These are phyloP conservation scores for Mesoclemmys tuberculata DNA, from an alignment of 2,113 vertebrate genomes.

Conservation along the genomic window DNA sequence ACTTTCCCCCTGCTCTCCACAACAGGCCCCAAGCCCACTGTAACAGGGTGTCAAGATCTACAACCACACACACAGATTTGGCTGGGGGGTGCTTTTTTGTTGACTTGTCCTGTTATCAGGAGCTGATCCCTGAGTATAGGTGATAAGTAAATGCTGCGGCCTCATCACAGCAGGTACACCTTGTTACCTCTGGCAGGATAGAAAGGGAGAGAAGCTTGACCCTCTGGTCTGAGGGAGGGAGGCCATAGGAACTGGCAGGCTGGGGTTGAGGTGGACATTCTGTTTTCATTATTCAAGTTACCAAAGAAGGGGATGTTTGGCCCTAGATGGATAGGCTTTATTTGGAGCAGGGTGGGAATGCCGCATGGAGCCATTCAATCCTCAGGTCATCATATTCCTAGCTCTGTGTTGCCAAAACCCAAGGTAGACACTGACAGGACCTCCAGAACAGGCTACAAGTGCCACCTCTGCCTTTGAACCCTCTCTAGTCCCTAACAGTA, in stretches of 20 bases:
- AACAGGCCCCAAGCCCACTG: neutral
- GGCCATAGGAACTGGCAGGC: neutral
- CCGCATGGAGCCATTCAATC: neutral
- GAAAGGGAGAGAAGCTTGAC: neutral
- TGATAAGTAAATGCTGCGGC: neutral
- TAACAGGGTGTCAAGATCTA: neutral
- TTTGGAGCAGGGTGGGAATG: neutral
- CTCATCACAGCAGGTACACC: neutral
- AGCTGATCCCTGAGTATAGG: neutral
- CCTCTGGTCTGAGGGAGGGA: neutral
- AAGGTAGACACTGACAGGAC: neutral
- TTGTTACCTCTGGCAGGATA: neutral
- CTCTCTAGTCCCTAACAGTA: neutral
- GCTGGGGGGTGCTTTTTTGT: neutral
- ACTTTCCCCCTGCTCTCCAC: neutral
- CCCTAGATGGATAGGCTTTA: neutral
- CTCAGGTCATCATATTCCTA: neutral
- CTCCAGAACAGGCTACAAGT: neutral
- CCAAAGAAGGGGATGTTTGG: neutral
- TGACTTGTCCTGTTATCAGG: neutral
- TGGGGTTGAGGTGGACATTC: neutral
- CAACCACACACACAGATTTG: neutral
- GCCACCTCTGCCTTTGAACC: neutral
- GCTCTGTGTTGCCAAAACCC: neutral
- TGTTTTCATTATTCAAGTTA: neutral